phyloP scores from a whole-genome alignment of 2,888 invertebrate species.

The Apoda limacodes region DNA sequence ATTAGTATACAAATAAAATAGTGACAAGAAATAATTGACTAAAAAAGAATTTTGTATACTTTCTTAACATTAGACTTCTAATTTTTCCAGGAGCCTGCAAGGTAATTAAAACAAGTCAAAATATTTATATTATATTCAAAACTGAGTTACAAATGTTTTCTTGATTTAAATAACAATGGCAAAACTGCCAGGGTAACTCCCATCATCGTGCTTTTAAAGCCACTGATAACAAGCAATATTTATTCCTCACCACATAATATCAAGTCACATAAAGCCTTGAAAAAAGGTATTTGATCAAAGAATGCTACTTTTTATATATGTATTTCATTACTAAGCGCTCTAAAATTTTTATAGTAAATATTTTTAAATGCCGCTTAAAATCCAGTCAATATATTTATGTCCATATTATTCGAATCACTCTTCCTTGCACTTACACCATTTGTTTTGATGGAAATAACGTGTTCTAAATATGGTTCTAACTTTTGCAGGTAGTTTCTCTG shows the following conservation, averaged over 20 bases:
- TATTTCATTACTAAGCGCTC: slow-evolving; percentile 59
- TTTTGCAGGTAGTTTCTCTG: too few relatives aligned
- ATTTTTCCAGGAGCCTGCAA: too few relatives aligned
- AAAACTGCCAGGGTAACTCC: slow-evolving; percentile 48
- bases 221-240: slow-evolving; percentile 47
- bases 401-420: slow-evolving; percentile 37
- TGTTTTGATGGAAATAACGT: too few relatives aligned
- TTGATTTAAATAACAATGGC: slow-evolving; percentile 51
- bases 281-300: slow-evolving; percentile 63
- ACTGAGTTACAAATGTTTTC: slow-evolving; percentile 64
- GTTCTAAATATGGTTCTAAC: too few relatives aligned
- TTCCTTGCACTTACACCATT: slow-evolving; percentile 43
- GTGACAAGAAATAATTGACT: too few relatives aligned
- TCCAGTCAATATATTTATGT: slow-evolving; percentile 41
- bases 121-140: slow-evolving; percentile 65
- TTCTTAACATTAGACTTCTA: too few relatives aligned
- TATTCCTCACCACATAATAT: slow-evolving; percentile 51
- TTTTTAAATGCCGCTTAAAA: too few relatives aligned
- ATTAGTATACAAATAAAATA: too few relatives aligned
- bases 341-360: slow-evolving; percentile 60
- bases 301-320: slow-evolving; percentile 60
- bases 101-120: too few relatives aligned
- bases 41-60: too few relatives aligned
- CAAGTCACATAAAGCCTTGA: slow-evolving; percentile 58
- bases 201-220: slow-evolving; percentile 39